These are phyloP conservation scores for Mungos mungo DNA, from an alignment of 2,113 vertebrate species.

Conservation along the genomic window DNA sequence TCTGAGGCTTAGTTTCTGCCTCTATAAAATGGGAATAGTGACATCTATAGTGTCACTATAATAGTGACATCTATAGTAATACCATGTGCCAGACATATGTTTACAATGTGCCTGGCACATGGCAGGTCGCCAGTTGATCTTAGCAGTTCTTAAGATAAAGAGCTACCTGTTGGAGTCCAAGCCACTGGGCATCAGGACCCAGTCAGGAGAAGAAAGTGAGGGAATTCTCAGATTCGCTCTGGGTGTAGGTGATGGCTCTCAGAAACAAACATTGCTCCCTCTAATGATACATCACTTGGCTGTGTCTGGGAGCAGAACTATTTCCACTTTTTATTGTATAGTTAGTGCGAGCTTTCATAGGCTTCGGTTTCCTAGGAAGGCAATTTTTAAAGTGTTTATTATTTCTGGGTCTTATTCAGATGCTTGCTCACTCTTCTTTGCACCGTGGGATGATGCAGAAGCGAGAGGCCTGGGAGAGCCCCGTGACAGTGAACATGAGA, in stretches of 20 bases:
- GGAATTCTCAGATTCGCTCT: background rate
- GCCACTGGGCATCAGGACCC: background rate
- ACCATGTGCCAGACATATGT: background rate
- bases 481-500: accelerated
- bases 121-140: background rate
- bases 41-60: too few species aligned
- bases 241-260: background rate
- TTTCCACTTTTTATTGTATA: background rate
- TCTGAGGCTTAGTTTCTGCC: background rate
- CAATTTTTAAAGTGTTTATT: background rate
- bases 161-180: background rate
- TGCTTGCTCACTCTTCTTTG: background rate
- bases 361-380: background rate
- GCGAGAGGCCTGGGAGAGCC: background rate
- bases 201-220: background rate
- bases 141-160: background rate
- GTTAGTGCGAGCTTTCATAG: background rate
- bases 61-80: background rate
- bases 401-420: background rate
- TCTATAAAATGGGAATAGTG: background rate
- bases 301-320: background rate
- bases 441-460: background rate
- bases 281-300: background rate
- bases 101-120: background rate
- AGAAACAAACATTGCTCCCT: background rate